Conservation (phyloP, 2,888 invertebrate genomes). For the Podabrus alpinus region DNA sequence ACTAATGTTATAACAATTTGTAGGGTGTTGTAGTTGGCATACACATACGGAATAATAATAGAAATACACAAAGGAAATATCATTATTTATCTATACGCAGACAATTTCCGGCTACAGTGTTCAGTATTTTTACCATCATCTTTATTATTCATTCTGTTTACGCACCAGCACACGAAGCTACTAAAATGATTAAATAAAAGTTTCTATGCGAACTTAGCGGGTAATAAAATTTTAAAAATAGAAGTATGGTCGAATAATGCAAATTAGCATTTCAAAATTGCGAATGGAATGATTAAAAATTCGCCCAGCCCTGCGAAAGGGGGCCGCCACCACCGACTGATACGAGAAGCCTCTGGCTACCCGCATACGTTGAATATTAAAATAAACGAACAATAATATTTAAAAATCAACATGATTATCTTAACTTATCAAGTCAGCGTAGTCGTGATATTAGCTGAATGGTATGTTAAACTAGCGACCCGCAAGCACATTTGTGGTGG, state of each 20-base stretch:
- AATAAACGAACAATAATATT: too few species aligned
- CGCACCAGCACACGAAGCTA: slow-evolving; percentile 1
- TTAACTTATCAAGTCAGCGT: too few species aligned
- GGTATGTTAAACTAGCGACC: too few species aligned
- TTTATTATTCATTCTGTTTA: slow-evolving; percentile 16
- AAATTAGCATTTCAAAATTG: not conserved
- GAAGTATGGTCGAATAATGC: not conserved
- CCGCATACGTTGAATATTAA: too few species aligned
- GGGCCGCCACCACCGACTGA: not conserved
- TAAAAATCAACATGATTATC: too few species aligned
- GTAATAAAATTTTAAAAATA: not conserved
- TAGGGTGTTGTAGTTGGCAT: not conserved
- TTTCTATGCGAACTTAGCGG: not conserved
- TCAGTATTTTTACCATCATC: slow-evolving; percentile 14
- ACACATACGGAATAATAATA: slow-evolving; percentile 1
- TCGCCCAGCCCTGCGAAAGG: not conserved
- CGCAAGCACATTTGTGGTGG: too few species aligned
- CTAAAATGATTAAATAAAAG: not conserved
- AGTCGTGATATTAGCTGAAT: too few species aligned
- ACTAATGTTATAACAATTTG: slow-evolving; percentile 3
- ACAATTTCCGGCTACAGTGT: slow-evolving; percentile 16
- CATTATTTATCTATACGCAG: slow-evolving; percentile 22
- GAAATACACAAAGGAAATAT: slow-evolving; percentile 14
- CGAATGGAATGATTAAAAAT: not conserved
- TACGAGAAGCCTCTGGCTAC: too few species aligned